A percentile compares a stretch with the other conserved stretches of the same genome.
These are phyloP conservation scores for Momotus momota DNA, from an alignment of 2,797 vertebrate genomes.

Conservation along the genomic window DNA sequence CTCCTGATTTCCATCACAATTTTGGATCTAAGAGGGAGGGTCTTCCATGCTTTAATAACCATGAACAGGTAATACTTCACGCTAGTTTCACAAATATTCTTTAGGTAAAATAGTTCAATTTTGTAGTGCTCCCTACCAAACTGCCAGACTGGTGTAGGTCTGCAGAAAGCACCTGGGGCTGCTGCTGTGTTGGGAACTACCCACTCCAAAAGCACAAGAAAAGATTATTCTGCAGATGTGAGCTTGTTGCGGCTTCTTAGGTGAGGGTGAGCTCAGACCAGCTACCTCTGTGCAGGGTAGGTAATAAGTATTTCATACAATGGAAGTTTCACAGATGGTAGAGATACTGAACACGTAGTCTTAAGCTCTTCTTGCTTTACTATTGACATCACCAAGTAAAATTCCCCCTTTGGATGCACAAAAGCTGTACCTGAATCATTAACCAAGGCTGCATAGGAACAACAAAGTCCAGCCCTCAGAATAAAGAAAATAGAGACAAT, in stretches of 20 bases:
- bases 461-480: neutral
- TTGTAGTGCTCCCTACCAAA: neutral
- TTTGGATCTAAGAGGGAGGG: neutral
- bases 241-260: neutral
- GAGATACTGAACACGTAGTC: neutral
- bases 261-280: neutral
- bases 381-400: neutral
- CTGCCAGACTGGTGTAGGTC: neutral
- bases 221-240: neutral
- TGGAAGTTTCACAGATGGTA: neutral
- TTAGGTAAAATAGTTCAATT: neutral
- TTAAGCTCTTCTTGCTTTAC: neutral
- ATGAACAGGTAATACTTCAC: neutral
- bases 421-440: slow-evolving; percentile 4
- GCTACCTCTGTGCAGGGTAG: neutral
- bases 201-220: neutral
- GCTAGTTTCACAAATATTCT: neutral
- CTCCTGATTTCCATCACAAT: neutral
- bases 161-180: neutral
- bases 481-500: neutral
- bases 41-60: neutral
- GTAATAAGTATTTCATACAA: neutral
- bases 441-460: neutral
- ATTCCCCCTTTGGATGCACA: neutral
- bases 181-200: neutral